Conservation (phyloP, 2,888 invertebrate species). For the Rhogogaster chlorosoma region DNA sequence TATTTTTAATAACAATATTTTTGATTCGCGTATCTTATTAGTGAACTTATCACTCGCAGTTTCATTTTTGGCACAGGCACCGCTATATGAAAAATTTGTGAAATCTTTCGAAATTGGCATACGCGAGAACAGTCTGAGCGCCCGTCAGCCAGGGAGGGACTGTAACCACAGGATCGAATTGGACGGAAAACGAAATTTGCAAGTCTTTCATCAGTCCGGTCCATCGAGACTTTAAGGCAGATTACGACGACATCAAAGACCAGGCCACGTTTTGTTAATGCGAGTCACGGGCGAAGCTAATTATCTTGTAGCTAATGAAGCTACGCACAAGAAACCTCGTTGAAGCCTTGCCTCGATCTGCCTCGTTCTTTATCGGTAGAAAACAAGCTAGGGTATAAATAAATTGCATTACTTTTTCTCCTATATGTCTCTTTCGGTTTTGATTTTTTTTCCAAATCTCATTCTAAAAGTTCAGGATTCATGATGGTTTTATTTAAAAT, state of each 20-base stretch:
- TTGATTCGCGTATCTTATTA: background rate
- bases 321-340: slow-evolving; percentile 45
- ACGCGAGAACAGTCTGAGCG: background rate
- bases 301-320: slow-evolving; percentile 64
- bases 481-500: background rate
- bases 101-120: background rate
- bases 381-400: background rate
- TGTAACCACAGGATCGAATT: slow-evolving; percentile 17
- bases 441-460: background rate
- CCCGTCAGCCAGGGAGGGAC: background rate
- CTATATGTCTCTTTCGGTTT: background rate
- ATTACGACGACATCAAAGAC: slow-evolving; percentile 58
- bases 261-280: slow-evolving; percentile 53
- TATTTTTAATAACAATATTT: no score
- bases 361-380: slow-evolving; percentile 39
- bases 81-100: background rate
- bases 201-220: slow-evolving; percentile 40
- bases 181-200: slow-evolving; percentile 40
- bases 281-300: slow-evolving; percentile 62
- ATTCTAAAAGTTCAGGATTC: background rate
- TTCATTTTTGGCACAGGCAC: background rate
- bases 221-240: slow-evolving; percentile 47
- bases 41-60: background rate
- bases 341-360: slow-evolving; percentile 45
- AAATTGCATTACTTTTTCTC: slow-evolving; percentile 18